These are phyloP conservation scores for Zosterops hypoxanthus DNA, from an alignment of 2,113 vertebrate species.

Conservation along the genomic window DNA sequence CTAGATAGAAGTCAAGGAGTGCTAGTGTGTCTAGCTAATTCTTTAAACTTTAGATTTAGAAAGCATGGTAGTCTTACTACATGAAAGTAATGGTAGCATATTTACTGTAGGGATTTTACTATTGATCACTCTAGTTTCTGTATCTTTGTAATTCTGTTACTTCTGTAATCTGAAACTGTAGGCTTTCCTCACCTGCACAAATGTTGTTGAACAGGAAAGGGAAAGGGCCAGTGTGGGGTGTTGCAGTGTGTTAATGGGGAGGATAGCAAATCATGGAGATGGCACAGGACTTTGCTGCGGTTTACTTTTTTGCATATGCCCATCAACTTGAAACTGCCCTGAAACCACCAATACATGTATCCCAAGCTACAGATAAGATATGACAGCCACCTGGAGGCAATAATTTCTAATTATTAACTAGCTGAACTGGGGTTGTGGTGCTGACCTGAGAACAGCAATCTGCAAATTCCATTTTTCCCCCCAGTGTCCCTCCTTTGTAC, in stretches of 20 bases:
- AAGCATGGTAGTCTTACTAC: not conserved
- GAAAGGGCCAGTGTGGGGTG: not conserved
- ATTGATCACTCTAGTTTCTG: not conserved
- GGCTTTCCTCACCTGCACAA: not conserved
- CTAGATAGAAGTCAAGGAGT: not conserved
- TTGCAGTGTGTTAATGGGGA: not conserved
- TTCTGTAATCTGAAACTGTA: not conserved
- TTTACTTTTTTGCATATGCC: not conserved
- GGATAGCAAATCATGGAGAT: not conserved
- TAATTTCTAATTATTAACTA: slow-evolving; percentile 61
- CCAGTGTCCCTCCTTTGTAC: not conserved
- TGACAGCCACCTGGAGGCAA: not conserved
- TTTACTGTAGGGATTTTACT: not conserved
- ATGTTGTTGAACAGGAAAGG: not conserved
- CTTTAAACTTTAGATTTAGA: not conserved
- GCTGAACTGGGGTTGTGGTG: not conserved
- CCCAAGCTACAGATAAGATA: not conserved
- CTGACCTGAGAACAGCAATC: not conserved
- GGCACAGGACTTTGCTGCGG: not conserved
- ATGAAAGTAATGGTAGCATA: not conserved
- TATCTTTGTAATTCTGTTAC: not conserved
- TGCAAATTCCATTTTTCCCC: not conserved
- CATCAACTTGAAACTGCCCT: not conserved
- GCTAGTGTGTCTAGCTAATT: not conserved
- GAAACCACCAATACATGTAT: not conserved